These are phyloP conservation scores for Conomelus anceps DNA, from an alignment of 2,888 invertebrate genomes.

Conservation along the genomic window DNA sequence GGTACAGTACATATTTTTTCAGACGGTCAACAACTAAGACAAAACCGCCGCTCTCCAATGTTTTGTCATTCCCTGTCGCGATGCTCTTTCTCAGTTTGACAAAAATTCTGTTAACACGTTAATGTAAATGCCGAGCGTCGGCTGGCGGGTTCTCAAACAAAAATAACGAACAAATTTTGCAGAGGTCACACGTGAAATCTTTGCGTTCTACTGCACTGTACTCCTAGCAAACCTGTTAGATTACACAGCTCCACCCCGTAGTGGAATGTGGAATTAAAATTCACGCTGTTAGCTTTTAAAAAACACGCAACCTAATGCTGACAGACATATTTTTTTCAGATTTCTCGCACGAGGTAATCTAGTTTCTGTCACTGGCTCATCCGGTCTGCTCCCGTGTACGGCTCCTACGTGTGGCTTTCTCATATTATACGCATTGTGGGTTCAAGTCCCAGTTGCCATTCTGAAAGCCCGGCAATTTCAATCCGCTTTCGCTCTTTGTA, in stretches of 20 bases:
- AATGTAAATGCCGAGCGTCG: not conserved
- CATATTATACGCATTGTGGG: not conserved
- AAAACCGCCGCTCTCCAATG: too few species aligned
- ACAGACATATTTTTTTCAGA: not conserved
- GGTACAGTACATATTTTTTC: too few species aligned
- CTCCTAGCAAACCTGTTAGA: not conserved
- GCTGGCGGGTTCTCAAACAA: not conserved
- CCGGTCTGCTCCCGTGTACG: not conserved
- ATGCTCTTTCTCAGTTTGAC: not conserved
- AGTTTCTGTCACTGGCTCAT: not conserved
- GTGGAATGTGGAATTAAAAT: not conserved
- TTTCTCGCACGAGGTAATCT: not conserved
- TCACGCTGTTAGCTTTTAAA: not conserved
- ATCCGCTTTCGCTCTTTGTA: not conserved
- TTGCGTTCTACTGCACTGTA: not conserved
- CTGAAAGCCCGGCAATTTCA: not conserved
- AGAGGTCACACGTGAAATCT: not conserved
- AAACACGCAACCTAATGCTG: not conserved
- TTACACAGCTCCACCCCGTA: not conserved
- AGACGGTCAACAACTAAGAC: too few species aligned
- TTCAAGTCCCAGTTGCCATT: not conserved
- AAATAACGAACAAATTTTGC: not conserved
- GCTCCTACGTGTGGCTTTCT: not conserved
- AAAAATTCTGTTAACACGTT: not conserved
- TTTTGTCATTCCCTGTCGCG: too few species aligned